Base-by-base conservation (phyloP, 1,140 invertebrate genomes). In the Lineus longissimus region DNA sequence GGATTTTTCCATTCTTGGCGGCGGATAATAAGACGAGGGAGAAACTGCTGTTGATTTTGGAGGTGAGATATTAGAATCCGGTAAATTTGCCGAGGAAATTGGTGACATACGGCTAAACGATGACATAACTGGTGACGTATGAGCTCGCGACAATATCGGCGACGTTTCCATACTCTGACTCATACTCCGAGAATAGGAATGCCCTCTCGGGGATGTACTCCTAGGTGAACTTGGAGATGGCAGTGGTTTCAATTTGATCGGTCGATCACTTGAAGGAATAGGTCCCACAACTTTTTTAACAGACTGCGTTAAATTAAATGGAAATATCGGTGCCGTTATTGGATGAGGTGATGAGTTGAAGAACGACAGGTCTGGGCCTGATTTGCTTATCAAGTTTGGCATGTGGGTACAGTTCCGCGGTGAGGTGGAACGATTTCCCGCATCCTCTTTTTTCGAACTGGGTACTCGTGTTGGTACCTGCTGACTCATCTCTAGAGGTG, bases 251-350 rank as follows among this genome's bases (percentile, higher is more conserved):
- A 51, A n/a, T 27, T 51, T 51, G 47, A 27, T 27, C n/a, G 61
- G 61, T n/a, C 30, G 30, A 54, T 63, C 61, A 17, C 29, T 61
- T 15, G 33, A 58, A 15, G 61, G 61, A 33, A 63, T 56, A 11
- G 61, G 25, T 22, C 54, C 54, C 27, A 63, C 40, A n/a, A 63
- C 54, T 43, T 63, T 63, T 51, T 57, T 22, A 17, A 63, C 61
- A 23, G 51, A 57, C 54, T 58, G 15, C 19, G 61, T 63, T 25
- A 63, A 29, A 36, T 59, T 63, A 2, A 33, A 43, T 23, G 61
- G 61, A 41, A 63, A 63, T 22, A 25, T 43, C 15, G 61, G 61
- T 23, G 61, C 27, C 27, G 61, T 63, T 17, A 63, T 63, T 57
- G 61, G 61, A 29, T 63, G 61, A 30, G 33, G 33, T 22, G 54